These are phyloP conservation scores for Heterocephalus glaber DNA, from an alignment of 2,113 vertebrate genomes.

Conservation along the genomic window DNA sequence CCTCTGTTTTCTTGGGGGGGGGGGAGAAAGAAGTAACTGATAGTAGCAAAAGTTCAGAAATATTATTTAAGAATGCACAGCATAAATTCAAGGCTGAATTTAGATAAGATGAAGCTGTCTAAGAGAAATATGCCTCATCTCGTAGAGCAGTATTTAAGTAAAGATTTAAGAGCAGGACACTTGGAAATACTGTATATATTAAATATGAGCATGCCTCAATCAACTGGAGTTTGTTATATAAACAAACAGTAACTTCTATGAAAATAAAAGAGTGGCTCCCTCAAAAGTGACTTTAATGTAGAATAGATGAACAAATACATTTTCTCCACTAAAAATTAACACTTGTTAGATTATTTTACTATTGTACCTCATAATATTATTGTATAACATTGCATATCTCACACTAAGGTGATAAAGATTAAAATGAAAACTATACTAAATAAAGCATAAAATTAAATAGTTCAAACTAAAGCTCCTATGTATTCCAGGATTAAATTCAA, in stretches of 20 bases:
- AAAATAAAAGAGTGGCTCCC: background rate
- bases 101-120: slow-evolving; percentile 81
- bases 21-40: slow-evolving; percentile 77
- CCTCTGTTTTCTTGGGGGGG: slow-evolving; percentile 77
- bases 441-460: slow-evolving; percentile 43
- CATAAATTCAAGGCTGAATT: slow-evolving; percentile 80
- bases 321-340: slow-evolving; percentile 33
- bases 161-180: slow-evolving; percentile 81
- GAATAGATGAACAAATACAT: background rate
- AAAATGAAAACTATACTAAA: slow-evolving; percentile 16
- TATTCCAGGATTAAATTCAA: slow-evolving; percentile 12
- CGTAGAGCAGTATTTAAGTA: slow-evolving; percentile 72
- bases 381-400: background rate
- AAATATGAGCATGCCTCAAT: slow-evolving; percentile 74
- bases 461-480: background rate
- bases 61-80: slow-evolving; percentile 84
- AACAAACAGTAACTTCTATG: slow-evolving; percentile 66
- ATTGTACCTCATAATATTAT: background rate
- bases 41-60: slow-evolving; percentile 82
- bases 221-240: slow-evolving; percentile 69
- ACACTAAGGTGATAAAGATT: background rate
- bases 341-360: slow-evolving; percentile 19
- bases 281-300: background rate
- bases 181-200: slow-evolving; percentile 68
- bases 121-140: slow-evolving; percentile 82